Conservation (phyloP, 2,888 invertebrate species). For the Tribolium freemani region DNA sequence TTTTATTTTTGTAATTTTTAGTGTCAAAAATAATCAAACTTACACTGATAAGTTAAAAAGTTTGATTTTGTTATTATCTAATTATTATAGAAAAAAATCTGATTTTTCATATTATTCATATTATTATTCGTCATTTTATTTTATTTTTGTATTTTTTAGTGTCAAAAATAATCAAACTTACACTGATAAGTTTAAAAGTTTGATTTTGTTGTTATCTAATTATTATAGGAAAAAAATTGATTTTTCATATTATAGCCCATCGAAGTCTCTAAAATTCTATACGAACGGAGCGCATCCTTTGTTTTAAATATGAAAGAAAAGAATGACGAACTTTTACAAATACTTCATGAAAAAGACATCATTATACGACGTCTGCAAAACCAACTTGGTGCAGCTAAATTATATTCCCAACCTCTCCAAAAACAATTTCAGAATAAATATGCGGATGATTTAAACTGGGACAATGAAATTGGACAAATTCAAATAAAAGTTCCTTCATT, state of each 20-base stretch:
- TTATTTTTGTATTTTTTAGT: not conserved
- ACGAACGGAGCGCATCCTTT: slow-evolving; percentile 45
- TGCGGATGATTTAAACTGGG: not conserved
- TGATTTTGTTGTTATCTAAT: too few species aligned
- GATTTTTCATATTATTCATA: too few species aligned
- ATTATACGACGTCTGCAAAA: slow-evolving; percentile 45
- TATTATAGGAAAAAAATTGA: too few species aligned
- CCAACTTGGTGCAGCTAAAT: slow-evolving; percentile 41
- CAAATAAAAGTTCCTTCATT: not conserved
- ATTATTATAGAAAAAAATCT: too few species aligned
- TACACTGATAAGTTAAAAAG: too few species aligned
- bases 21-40: too few species aligned
- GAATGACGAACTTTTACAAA: slow-evolving; percentile 43
- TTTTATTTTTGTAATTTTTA: too few species aligned
- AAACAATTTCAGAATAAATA: slow-evolving; percentile 7
- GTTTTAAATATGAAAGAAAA: slow-evolving; percentile 43
- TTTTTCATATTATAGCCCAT: slow-evolving; percentile 1
- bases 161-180: too few species aligned
- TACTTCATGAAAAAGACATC: slow-evolving; percentile 43
- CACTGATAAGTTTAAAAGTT: too few species aligned
- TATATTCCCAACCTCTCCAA: slow-evolving; percentile 32
- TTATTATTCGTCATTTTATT: too few species aligned
- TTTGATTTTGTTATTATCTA: too few species aligned
- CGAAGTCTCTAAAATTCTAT: slow-evolving; percentile 36
- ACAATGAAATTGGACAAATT: slow-evolving; percentile 12